Percentiles rank a stretch among this genome's conserved stretches.
These are phyloP conservation scores for Danio jaintianensis DNA, from an alignment of 2,797 vertebrate species.

Conservation along the genomic window DNA sequence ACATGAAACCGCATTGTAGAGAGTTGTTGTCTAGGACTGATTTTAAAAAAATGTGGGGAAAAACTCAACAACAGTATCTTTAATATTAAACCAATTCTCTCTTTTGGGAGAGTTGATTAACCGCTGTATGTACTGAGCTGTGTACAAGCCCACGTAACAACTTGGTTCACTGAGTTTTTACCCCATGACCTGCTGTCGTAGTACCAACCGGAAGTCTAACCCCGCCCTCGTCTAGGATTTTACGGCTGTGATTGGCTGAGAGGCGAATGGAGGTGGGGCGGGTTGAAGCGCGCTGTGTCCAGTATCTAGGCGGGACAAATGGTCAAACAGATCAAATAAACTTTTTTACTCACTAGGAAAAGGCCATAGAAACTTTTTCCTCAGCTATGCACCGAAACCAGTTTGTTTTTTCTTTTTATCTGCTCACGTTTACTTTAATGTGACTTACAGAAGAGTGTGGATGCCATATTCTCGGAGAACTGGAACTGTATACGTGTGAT, in stretches of 20 bases:
- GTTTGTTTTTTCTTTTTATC: background rate
- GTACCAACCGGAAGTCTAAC: background rate
- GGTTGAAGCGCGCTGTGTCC: constrained; percentile 46
- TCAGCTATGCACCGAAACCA: background rate
- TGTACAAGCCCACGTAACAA: background rate
- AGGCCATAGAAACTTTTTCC: constrained; percentile 10
- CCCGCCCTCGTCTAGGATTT: constrained; percentile 14
- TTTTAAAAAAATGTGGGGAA: too few relatives aligned
- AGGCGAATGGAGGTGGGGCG: constrained; percentile 30
- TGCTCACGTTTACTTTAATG: background rate
- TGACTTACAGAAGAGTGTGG: constrained; percentile 1
- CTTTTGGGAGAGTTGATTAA: too few relatives aligned
- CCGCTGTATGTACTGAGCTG: too few relatives aligned
- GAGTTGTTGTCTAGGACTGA: too few relatives aligned
- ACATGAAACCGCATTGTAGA: too few relatives aligned
- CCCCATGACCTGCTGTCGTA: background rate
- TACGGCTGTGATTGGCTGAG: constrained; percentile 52
- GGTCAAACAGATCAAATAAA: constrained; percentile 47
- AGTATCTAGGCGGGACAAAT: constrained; percentile 69
- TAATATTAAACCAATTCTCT: too few relatives aligned
- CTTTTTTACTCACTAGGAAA: constrained; percentile 33
- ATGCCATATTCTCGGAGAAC: background rate
- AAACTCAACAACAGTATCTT: too few relatives aligned
- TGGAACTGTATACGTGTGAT: background rate
- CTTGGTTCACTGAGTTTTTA: background rate